These are phyloP conservation scores for Polymixis flavicincta DNA, from an alignment of 2,888 invertebrate genomes.

Conservation along the genomic window DNA sequence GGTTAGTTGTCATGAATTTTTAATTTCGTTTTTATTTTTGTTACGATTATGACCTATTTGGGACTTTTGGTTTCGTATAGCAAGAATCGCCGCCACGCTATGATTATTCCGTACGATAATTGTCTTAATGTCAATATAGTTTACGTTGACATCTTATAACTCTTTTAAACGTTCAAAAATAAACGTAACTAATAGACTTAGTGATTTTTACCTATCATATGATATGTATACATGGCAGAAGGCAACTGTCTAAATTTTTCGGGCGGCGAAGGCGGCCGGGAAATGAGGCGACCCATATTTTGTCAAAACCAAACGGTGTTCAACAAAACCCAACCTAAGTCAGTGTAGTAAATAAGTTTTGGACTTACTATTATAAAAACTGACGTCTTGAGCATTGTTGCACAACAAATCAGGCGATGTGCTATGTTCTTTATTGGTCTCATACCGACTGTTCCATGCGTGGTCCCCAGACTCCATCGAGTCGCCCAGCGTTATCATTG, in stretches of 20 bases:
- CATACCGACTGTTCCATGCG: slow-evolving; percentile 48
- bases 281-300: neutral
- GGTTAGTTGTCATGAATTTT: neutral
- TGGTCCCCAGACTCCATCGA: slow-evolving; percentile 64
- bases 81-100: neutral
- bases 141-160: neutral
- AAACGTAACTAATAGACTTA: neutral
- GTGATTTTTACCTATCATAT: neutral
- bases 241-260: neutral
- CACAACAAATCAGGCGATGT: slow-evolving; percentile 69
- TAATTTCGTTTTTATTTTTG: neutral
- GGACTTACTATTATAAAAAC: slow-evolving; percentile 65
- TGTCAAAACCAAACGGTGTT: neutral
- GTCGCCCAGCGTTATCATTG: slow-evolving; percentile 77
- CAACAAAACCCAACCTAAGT: neutral
- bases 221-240: neutral
- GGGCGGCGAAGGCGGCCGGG: too few relatives aligned
- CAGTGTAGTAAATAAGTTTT: neutral
- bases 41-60: neutral
- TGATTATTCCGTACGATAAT: neutral
- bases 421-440: slow-evolving; percentile 60
- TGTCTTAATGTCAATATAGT: neutral
- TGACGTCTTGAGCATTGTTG: slow-evolving; percentile 73
- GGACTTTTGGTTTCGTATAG: neutral
- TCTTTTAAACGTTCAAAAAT: neutral